A percentile compares a stretch with the other conserved stretches of the same genome.
These are phyloP conservation scores for Dicrostonyx torquatus DNA, from an alignment of 2,797 vertebrate genomes.

Conservation along the genomic window DNA sequence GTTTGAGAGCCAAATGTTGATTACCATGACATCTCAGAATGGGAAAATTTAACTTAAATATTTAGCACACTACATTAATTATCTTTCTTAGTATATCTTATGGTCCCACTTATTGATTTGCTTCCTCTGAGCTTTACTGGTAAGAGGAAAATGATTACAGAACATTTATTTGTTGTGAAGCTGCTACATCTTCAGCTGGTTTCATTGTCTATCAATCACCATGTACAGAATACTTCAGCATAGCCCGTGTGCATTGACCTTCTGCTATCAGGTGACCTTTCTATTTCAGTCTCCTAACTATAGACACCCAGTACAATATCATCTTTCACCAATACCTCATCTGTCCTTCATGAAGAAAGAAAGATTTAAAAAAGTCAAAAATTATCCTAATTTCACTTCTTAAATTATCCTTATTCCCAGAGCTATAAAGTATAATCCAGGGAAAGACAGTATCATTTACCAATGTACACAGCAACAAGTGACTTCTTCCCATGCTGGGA, in stretches of 20 bases:
- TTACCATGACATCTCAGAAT: background rate
- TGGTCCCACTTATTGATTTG: background rate
- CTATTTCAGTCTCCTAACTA: too few relatives aligned
- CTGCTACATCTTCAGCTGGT: background rate
- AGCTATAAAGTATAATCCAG: background rate
- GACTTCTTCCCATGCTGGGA: background rate
- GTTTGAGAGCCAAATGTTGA: background rate
- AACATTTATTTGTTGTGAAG: background rate
- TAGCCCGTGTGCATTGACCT: background rate
- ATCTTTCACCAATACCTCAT: background rate
- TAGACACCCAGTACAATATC: background rate
- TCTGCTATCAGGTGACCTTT: background rate
- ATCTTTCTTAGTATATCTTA: background rate
- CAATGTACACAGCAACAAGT: background rate
- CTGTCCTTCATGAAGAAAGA: background rate
- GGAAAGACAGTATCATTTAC: background rate
- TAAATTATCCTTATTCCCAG: background rate
- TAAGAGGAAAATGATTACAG: background rate
- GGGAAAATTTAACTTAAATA: background rate
- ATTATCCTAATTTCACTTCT: background rate
- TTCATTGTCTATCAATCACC: background rate
- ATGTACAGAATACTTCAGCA: background rate
- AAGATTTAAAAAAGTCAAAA: slow-evolving; percentile 24
- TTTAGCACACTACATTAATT: background rate
- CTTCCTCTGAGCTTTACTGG: background rate